Base-by-base conservation (phyloP, 2,797 vertebrate species). In the Atherinosoma microstoma region DNA sequence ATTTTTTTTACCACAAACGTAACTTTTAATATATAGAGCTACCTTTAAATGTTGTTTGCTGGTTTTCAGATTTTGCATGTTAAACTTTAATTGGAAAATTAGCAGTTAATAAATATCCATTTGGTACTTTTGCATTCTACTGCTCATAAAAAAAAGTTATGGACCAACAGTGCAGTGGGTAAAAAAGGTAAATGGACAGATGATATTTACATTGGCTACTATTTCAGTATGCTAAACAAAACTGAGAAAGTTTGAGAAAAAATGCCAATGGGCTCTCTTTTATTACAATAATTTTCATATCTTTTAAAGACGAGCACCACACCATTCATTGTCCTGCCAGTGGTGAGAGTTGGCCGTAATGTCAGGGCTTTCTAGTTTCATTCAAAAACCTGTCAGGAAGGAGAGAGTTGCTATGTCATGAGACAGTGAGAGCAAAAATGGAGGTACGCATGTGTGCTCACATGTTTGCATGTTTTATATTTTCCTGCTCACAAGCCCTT, bases 321-420 rank as follows among this genome's bases (percentile, higher is more conserved):
- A 32, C 30, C 30, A 32, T 78, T 84, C 58, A 82, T 89, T 83
- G 76, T 60, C 38, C 47, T 74, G 76, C 58, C 75, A 78, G 73
- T 76, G n/a, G 75, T 80, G 57, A 83, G 80, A 79, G n/a, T n/a
- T n/a, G 80, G 30, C 30, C 30, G 30, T 32, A 32, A 32, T 32
- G 6, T 3, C 77, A 32, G 71, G 38, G 60, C 59, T 84, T 76
- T 76, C 29, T 29, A 54, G 58, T 68, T 80, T 81, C 74, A 83
- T 89, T 79, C 75, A 67, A 64, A 34, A 86, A 68, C 75, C 84
- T 24, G 24, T n/a, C n/a, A 45, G 70, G 66, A 29, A 65, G 61
- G 80, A 72, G 83, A 70, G 58, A 56, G 58, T 32, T 79, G 72
- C 64, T 58, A 62, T 66, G 70, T 71, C 67, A 71, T 70, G 53